Conservation (phyloP, 2,888 invertebrate species). For the Diploptera punctata region DNA sequence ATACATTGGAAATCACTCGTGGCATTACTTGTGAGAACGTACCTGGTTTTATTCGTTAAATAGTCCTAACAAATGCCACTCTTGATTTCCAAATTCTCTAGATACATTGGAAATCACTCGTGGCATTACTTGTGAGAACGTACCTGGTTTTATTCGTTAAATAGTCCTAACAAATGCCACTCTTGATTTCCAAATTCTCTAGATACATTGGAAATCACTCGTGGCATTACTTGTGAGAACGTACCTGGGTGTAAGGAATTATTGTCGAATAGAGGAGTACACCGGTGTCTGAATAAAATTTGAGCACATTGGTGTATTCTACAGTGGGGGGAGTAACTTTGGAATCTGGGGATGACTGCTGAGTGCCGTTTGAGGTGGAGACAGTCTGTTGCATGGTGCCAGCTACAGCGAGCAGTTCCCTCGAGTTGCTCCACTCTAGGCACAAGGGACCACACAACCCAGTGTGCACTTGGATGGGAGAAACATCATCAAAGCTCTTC, state of each 20-base stretch:
- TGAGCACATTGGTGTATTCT: constrained; percentile 81
- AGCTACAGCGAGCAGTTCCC: constrained; percentile 90
- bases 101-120: too few relatives aligned
- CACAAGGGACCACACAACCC: constrained; percentile 78
- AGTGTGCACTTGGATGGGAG: constrained; percentile 85
- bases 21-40: too few relatives aligned
- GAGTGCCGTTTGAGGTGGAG: constrained; percentile 42
- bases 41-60: too few relatives aligned
- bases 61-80: too few relatives aligned
- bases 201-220: too few relatives aligned
- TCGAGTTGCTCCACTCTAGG: constrained; percentile 97
- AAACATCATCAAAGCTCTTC: constrained; percentile 92
- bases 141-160: too few relatives aligned
- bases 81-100: too few relatives aligned
- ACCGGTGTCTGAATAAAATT: constrained; percentile 91
- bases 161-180: too few relatives aligned
- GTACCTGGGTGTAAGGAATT: constrained; percentile 78
- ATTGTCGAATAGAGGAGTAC: constrained; percentile 78
- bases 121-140: too few relatives aligned
- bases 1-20: too few relatives aligned
- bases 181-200: too few relatives aligned
- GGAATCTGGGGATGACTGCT: constrained; percentile 10
- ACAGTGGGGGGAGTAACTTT: constrained; percentile 51
- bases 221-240: too few relatives aligned
- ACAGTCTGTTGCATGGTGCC: constrained; percentile 67